phyloP scores from a whole-genome alignment of 2,113 vertebrate genomes.

The Agelaius tricolor region DNA sequence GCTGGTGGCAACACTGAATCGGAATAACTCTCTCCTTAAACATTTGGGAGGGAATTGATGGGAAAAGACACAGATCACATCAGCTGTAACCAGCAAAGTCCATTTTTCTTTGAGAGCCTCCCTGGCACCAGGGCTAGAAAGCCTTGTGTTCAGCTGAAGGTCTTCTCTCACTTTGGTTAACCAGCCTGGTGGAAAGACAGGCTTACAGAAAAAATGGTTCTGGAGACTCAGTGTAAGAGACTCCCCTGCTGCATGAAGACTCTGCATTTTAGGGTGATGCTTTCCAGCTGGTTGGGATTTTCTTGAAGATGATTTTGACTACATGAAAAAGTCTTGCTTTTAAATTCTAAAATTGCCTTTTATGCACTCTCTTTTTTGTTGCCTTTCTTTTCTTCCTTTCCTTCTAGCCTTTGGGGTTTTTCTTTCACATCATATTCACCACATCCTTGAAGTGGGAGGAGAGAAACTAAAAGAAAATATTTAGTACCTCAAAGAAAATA shows the following conservation, averaged over 20 bases:
- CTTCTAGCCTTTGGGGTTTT: not conserved
- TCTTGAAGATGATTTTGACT: not conserved
- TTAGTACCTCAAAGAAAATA: constrained; percentile 45
- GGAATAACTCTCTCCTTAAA: not conserved
- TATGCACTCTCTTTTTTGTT: not conserved
- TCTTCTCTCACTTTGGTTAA: not conserved
- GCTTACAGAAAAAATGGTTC: not conserved
- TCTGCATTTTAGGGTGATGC: not conserved
- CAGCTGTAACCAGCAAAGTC: not conserved
- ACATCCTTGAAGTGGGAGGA: not conserved
- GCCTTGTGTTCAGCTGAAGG: not conserved
- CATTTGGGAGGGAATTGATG: not conserved
- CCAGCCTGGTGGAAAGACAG: not conserved
- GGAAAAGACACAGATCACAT: not conserved
- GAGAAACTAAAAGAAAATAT: constrained; percentile 56
- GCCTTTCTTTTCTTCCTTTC: not conserved
- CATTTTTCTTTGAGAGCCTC: not conserved
- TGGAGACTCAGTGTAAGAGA: not conserved
- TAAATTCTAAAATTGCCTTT: not conserved
- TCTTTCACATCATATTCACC: not conserved
- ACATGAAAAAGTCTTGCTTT: not conserved
- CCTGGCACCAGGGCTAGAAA: not conserved
- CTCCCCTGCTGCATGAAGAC: not conserved
- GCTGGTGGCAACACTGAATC: not conserved
- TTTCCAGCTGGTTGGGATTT: not conserved